Percentiles rank a stretch among this genome's conserved stretches.
Evolutionary conservation across 2,888 invertebrate genomes (phyloP).

Genomic region (Hemistola chrysoprasaria): DNA sequence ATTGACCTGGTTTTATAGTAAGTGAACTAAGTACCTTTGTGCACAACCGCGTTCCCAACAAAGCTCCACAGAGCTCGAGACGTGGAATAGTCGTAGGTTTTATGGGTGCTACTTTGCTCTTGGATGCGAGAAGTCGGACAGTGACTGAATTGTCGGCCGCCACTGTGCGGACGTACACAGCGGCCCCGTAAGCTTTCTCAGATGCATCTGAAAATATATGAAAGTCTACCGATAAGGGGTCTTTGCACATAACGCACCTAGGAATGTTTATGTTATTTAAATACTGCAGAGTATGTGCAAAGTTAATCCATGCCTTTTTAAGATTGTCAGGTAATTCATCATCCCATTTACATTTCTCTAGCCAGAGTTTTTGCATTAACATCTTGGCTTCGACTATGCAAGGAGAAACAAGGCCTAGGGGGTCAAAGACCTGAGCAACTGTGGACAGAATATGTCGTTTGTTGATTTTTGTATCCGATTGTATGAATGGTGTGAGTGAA

Average conservation of each 20-base stretch:
- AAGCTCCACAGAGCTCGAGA: slow-evolving; percentile 34
- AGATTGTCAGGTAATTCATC: slow-evolving; percentile 24
- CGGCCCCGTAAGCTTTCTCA: slow-evolving; percentile 30
- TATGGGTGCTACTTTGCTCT: slow-evolving; percentile 27
- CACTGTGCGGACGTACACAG: slow-evolving; percentile 26
- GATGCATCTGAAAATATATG: slow-evolving; percentile 35
- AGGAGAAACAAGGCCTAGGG: slow-evolving; percentile 26
- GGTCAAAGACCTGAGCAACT: slow-evolving; percentile 30
- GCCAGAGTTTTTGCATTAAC: no score
- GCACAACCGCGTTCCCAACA: slow-evolving; percentile 27
- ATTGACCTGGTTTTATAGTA: slow-evolving; percentile 4
- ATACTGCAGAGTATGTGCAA: slow-evolving; percentile 3
- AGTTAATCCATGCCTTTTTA: not conserved
- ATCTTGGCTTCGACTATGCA: slow-evolving; percentile 32
- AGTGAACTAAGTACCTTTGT: slow-evolving; percentile 27
- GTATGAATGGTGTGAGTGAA: slow-evolving; percentile 21
- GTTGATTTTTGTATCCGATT: no score
- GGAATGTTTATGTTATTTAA: slow-evolving; percentile 27
- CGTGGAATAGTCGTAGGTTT: slow-evolving; percentile 30
- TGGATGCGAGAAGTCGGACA: slow-evolving; percentile 27
- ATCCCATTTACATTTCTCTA: slow-evolving; percentile 30
- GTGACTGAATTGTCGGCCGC: slow-evolving; percentile 4
- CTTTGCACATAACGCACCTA: slow-evolving; percentile 19
- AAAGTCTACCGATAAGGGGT: slow-evolving; percentile 17
- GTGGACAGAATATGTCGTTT: slow-evolving; percentile 29